Evolutionary conservation across 2,888 invertebrate species (phyloP).

Genomic region (Dichetophora obliterata): DNA sequence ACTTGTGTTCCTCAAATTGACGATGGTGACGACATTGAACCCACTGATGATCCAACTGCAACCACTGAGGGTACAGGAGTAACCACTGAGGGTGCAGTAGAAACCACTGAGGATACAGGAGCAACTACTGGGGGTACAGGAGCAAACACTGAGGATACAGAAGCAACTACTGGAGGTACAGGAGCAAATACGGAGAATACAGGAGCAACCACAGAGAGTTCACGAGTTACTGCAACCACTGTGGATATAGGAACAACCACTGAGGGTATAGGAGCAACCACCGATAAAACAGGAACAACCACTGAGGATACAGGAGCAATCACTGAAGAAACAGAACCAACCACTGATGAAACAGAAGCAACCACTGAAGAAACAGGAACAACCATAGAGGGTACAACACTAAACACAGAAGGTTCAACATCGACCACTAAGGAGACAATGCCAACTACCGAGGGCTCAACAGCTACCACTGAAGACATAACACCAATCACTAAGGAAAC

Average conservation of each 20-base stretch:
- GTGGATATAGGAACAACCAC: not conserved
- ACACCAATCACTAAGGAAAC: not conserved
- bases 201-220: not conserved
- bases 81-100: not conserved
- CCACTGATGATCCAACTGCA: not conserved
- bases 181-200: not conserved
- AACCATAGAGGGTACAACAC: not conserved
- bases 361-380: not conserved
- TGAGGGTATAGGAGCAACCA: not conserved
- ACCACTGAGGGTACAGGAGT: not conserved
- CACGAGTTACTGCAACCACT: not conserved
- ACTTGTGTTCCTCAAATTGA: not conserved
- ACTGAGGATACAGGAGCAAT: not conserved
- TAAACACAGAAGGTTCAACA: not conserved
- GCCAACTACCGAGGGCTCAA: not conserved
- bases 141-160: not conserved
- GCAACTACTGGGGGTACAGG: not conserved
- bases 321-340: not conserved
- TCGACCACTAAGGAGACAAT: not conserved
- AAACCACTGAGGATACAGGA: not conserved
- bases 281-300: not conserved
- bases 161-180: not conserved
- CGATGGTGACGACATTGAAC: not conserved
- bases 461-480: not conserved
- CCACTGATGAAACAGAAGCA: not conserved